Evolutionary conservation across 2,888 invertebrate genomes (phyloP).

Genomic region (Melanostoma mellinum): DNA sequence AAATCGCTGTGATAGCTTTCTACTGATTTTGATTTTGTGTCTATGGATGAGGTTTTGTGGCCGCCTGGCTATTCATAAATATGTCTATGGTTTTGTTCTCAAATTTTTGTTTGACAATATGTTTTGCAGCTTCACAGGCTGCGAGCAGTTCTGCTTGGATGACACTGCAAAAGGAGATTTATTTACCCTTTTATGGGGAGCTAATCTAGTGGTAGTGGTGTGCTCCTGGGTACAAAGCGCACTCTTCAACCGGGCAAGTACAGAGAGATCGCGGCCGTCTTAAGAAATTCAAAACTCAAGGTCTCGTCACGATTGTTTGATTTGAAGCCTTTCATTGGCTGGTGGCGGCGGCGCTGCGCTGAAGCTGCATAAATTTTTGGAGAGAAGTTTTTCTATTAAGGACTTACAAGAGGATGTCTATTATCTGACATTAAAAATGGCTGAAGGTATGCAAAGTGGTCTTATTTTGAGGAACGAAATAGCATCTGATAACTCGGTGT

Average conservation of each 20-base stretch:
- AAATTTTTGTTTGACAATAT: too few relatives aligned
- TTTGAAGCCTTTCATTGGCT: slow-evolving; percentile 94
- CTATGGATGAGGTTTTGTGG: too few relatives aligned
- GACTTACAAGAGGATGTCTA: slow-evolving; percentile 96
- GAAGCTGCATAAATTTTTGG: slow-evolving; percentile 99
- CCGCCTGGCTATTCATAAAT: too few relatives aligned
- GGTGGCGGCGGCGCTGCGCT: slow-evolving; percentile 98
- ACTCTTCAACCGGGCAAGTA: slow-evolving; percentile 92
- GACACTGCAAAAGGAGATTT: too few relatives aligned
- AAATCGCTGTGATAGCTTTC: too few relatives aligned
- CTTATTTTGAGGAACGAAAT: slow-evolving; percentile 97
- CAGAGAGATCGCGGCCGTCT: slow-evolving; percentile 91
- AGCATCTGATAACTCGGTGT: slow-evolving; percentile 95
- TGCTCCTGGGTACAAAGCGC: slow-evolving; percentile 97
- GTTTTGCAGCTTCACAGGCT: too few relatives aligned
- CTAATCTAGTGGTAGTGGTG: slow-evolving; percentile 91
- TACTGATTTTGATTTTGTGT: too few relatives aligned
- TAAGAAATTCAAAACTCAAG: slow-evolving; percentile 94
- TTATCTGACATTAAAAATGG: slow-evolving; percentile 98
- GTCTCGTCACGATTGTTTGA: slow-evolving; percentile 95
- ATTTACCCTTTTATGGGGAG: too few relatives aligned
- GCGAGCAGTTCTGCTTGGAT: too few relatives aligned
- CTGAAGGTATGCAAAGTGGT: slow-evolving; percentile 96
- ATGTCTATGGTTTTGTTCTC: too few relatives aligned
- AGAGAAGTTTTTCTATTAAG: slow-evolving; percentile 96